phyloP scores from a whole-genome alignment of 2,113 vertebrate species.

The cat (Felis catus) region DNA sequence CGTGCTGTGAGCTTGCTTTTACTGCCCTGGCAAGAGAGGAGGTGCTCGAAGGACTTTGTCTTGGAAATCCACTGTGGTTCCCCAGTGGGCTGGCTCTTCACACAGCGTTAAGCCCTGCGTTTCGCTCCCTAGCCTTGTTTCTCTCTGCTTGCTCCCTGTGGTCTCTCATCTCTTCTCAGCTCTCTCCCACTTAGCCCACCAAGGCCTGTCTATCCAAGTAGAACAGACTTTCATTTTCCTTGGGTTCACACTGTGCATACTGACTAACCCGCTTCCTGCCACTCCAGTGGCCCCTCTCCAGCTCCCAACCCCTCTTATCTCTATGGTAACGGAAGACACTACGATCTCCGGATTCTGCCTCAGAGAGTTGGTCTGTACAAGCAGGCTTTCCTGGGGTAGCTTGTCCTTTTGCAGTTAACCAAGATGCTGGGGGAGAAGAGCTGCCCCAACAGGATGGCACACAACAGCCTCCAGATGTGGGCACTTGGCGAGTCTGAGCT shows the following conservation, averaged over 20 bases:
- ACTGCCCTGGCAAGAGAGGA: neutral
- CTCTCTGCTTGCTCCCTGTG: neutral
- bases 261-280: slow-evolving; percentile 30
- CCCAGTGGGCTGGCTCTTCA: neutral
- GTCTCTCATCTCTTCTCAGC: neutral
- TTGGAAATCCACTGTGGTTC: neutral
- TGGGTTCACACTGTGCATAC: slow-evolving; percentile 46
- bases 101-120: neutral
- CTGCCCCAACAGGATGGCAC: slow-evolving; percentile 4
- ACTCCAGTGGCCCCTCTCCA: neutral
- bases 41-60: neutral
- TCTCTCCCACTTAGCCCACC: neutral
- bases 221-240: slow-evolving; percentile 63
- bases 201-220: slow-evolving; percentile 23
- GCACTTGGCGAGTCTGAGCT: neutral
- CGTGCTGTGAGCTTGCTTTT: neutral
- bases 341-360: slow-evolving; percentile 14
- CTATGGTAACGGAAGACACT: slow-evolving; percentile 48
- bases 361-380: slow-evolving; percentile 40
- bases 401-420: slow-evolving; percentile 37
- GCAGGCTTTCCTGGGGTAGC: slow-evolving; percentile 33
- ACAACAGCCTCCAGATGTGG: slow-evolving; percentile 60
- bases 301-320: neutral
- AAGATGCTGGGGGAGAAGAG: slow-evolving; percentile 40
- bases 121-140: neutral